Evolutionary conservation across 2,113 vertebrate species (phyloP), one percentile per base, ranked within the genome.

Genomic region (Hemichromis elongatus): DNA sequence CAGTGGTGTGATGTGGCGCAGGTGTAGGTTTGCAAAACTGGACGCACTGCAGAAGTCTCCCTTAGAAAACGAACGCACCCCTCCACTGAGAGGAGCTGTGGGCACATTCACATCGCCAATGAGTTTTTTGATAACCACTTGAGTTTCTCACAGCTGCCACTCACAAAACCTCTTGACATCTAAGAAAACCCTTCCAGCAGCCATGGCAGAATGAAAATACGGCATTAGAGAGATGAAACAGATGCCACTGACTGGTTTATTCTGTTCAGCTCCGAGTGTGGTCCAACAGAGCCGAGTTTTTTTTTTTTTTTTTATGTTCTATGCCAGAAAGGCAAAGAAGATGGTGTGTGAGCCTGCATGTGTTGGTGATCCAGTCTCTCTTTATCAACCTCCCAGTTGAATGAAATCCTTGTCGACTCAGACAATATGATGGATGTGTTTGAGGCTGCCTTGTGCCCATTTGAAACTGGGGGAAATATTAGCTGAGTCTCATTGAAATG

Each of bases 401-500:
- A 30, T 30, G 1, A 75, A 75, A 75, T 50, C 42, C 68, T 47
- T 73, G 66, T 28, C 1, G 9, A 73, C 40, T 66, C 26, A 21
- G 73, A 68, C 87, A 30, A 79, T 80, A 61, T 86, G 86, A 93
- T 88, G 54, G 81, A 90, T 92, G 83, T 61, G 52, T 85, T 77
- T 63, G 73, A 63, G 56, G 57, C 24, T 5, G 54, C 83, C 77
- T 53, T 33, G 80, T 68, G 56, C 86, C 14, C 52, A 80, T 37
- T 45, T 54, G 78, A 87, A 93, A 82, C 54, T 26, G 82, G 77
- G 13, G 47, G 40, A 90, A 80, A 90, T 88, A 61, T 89, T 78
- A 77, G 75, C 85, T 66, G 86, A 84, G 80, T 82, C 79, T 89
- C 89, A 92, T 92, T 94, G 89, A 57, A 81, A 87, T 88, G 82